A percentile compares a stretch with the other conserved stretches of the same genome.
Conservation (phyloP, 2,888 invertebrate genomes). For the Netelia inedita region DNA sequence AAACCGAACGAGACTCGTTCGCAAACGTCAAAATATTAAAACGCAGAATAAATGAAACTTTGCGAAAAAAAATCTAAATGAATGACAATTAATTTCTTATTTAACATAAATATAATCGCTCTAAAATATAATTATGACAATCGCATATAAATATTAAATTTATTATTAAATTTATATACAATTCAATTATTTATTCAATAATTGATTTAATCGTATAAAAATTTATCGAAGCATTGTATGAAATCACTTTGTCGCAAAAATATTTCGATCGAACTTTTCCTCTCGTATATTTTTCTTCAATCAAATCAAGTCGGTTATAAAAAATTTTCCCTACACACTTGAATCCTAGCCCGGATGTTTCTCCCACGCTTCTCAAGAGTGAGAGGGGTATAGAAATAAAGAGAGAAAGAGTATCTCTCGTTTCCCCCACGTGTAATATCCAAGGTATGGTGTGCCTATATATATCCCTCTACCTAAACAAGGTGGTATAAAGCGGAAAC, state of each 20-base stretch:
- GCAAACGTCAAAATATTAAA: not conserved
- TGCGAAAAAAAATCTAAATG: not conserved
- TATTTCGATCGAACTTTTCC: not conserved
- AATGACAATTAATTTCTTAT: slow-evolving; percentile 12
- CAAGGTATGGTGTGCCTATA: slow-evolving; percentile 50
- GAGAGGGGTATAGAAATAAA: too few relatives aligned
- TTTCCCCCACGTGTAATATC: slow-evolving; percentile 39
- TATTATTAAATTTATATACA: too few relatives aligned
- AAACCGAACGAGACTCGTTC: not conserved
- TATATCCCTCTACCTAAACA: slow-evolving; percentile 24
- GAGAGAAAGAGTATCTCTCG: slow-evolving; percentile 8
- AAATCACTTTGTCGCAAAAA: not conserved
- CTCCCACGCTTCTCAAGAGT: slow-evolving; percentile 37
- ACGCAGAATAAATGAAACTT: not conserved
- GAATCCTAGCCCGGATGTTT: slow-evolving; percentile 16
- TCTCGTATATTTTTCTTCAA: not conserved
- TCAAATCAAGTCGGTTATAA: not conserved
- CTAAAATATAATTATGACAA: too few relatives aligned
- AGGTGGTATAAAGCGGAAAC: slow-evolving; percentile 55
- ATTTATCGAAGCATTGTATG: not conserved
- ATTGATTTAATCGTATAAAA: not conserved
- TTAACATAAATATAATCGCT: not conserved
- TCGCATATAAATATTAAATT: too few relatives aligned
- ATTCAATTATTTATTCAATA: too few relatives aligned
- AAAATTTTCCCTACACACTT: slow-evolving; percentile 10